A percentile compares a stretch with the other conserved stretches of the same genome.
phyloP scores from a whole-genome alignment of 2,888 invertebrate species.

The Polymixis lichenea region DNA sequence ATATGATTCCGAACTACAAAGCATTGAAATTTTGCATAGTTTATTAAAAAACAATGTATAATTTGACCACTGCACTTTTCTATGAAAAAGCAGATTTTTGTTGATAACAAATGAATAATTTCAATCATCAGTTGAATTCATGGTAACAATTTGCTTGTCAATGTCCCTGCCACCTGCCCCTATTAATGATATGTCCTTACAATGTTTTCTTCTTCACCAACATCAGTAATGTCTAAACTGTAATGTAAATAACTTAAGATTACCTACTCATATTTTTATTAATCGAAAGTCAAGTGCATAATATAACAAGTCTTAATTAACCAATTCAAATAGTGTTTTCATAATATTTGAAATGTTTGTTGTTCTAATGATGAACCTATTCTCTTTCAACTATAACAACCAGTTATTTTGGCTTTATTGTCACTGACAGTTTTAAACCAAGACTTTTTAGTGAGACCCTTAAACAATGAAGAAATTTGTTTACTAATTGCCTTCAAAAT shows the following conservation, averaged over 20 bases:
- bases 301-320: neutral
- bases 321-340: neutral
- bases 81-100: too few species aligned
- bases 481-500: neutral
- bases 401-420: neutral
- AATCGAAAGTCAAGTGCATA: neutral
- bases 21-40: too few species aligned
- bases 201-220: neutral
- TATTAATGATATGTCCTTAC: neutral
- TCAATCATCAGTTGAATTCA: too few species aligned
- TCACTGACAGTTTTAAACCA: neutral
- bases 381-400: neutral
- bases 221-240: neutral
- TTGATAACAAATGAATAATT: too few species aligned
- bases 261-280: neutral
- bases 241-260: neutral
- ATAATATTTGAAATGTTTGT: neutral
- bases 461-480: neutral
- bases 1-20: too few species aligned
- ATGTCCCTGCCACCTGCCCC: too few species aligned
- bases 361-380: neutral
- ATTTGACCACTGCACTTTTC: too few species aligned
- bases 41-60: too few species aligned
- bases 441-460: neutral
- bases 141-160: too few species aligned